These are phyloP conservation scores for Ceyx melanurus DNA, from an alignment of 2,113 vertebrate genomes.

Conservation along the genomic window DNA sequence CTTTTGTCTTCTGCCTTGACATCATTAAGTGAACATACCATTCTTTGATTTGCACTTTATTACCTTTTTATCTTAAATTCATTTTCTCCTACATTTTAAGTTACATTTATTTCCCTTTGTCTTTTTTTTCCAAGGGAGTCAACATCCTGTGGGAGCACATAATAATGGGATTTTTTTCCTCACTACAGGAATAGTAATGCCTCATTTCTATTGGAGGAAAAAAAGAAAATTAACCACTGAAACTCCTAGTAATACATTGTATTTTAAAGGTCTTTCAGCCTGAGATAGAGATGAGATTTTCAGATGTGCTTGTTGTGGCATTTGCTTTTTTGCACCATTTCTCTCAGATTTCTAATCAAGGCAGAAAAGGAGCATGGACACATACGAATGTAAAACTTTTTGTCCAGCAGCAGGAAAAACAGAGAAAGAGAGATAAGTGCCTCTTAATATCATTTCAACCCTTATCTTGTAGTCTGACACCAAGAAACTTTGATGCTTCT, in stretches of 20 bases:
- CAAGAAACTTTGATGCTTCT: neutral
- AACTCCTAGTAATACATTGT: neutral
- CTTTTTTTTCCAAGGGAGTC: neutral
- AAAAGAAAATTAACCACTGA: neutral
- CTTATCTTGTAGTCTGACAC: neutral
- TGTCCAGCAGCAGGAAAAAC: neutral
- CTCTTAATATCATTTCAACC: neutral
- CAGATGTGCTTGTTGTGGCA: neutral
- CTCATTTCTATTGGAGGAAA: neutral
- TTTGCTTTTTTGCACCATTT: neutral
- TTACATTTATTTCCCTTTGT: neutral
- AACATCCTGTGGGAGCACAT: neutral
- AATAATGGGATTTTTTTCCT: neutral
- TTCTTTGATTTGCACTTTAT: neutral
- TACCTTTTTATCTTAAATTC: neutral
- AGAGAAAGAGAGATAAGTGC: neutral
- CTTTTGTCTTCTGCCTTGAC: neutral
- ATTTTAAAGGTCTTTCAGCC: neutral
- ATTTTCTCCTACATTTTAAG: neutral
- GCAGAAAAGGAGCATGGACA: neutral
- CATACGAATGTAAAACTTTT: neutral
- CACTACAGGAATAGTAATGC: neutral
- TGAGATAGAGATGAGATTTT: neutral
- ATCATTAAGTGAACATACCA: neutral
- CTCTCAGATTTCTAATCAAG: neutral